Evolutionary conservation across 1,140 invertebrate species (phyloP).

Genomic region (Pogonognathellus flavescens): DNA sequence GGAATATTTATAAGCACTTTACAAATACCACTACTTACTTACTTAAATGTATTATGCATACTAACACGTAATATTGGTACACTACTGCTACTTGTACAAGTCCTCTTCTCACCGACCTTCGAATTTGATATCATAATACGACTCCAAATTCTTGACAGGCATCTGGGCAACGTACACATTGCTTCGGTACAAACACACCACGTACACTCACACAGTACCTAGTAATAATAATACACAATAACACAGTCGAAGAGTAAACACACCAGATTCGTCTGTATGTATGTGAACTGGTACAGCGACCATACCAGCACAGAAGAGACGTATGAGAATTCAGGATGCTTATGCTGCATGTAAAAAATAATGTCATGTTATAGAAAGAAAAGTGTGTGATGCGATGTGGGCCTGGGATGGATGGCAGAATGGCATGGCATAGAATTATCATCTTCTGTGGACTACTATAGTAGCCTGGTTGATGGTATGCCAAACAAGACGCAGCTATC

Average conservation of each 20-base stretch:
- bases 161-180: not conserved
- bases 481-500: conserved; percentile 21
- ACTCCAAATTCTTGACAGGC: conserved; percentile 23
- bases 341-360: not conserved
- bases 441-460: not conserved
- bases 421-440: not conserved
- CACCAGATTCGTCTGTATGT: not conserved
- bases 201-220: not conserved
- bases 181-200: not conserved
- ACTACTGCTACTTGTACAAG: not conserved
- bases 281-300: not conserved
- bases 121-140: conserved; percentile 43
- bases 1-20: no score
- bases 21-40: no score
- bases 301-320: not conserved
- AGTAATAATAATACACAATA: not conserved
- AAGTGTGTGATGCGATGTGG: conserved; percentile 7
- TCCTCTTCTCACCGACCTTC: conserved; percentile 8
- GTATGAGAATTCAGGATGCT: not conserved
- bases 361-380: conserved; percentile 29
- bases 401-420: not conserved
- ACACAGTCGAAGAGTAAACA: not conserved
- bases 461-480: not conserved
- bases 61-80: no score
- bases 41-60: no score